phyloP scores from a whole-genome alignment of 2,888 invertebrate genomes.

The Eristalis pertinax region DNA sequence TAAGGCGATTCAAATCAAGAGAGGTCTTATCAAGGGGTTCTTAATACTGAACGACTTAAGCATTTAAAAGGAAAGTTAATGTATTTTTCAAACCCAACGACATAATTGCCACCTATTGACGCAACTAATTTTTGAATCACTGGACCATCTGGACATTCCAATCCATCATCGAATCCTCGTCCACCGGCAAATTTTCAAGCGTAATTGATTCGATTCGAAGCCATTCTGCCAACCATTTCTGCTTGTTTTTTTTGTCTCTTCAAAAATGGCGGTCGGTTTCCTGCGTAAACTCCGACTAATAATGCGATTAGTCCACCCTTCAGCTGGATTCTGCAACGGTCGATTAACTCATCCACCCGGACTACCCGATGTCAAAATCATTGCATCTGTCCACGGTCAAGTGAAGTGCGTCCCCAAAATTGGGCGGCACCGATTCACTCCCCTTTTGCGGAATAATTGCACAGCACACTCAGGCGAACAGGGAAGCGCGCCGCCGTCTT shows the following conservation, averaged over 20 bases:
- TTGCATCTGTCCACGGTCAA: constrained; percentile 37
- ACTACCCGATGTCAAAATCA: not conserved
- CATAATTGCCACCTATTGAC: no score
- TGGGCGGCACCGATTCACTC: constrained; percentile 34
- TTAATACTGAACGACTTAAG: no score
- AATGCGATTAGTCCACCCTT: not conserved
- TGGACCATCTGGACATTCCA: not conserved
- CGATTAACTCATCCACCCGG: not conserved
- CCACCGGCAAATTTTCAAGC: not conserved
- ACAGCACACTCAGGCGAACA: not conserved
- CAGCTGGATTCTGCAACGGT: not conserved
- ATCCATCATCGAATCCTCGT: not conserved
- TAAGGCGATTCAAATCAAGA: no score
- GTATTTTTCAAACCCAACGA: no score
- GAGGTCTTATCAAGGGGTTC: no score
- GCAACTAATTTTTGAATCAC: not conserved
- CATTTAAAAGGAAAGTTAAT: no score
- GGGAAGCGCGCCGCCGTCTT: constrained; percentile 10
- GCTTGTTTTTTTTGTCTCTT: not conserved
- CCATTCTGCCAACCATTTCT: not conserved
- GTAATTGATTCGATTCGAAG: not conserved
- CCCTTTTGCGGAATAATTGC: constrained; percentile 22
- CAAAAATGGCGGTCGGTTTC: not conserved
- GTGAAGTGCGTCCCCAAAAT: constrained; percentile 25
- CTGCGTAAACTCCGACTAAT: not conserved